Evolutionary conservation across 2,888 invertebrate genomes (phyloP).

Genomic region (Polyommatus iphigenia): DNA sequence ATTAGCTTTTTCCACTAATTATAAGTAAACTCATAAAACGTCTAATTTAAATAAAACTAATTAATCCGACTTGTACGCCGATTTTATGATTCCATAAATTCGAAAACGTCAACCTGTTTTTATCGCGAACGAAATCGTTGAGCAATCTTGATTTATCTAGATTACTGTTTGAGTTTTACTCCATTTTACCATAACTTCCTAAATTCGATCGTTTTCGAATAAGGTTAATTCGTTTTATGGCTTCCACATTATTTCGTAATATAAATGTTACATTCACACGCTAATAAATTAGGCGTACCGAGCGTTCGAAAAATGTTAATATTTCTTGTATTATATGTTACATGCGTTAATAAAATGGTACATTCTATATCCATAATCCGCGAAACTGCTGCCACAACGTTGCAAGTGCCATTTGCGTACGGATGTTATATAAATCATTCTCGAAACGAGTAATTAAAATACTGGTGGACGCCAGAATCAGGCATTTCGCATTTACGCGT

Average conservation of each 20-base stretch:
- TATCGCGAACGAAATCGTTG: neutral
- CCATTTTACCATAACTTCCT: slow-evolving; percentile 30
- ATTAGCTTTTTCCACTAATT: slow-evolving; percentile 20
- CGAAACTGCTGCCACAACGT: slow-evolving; percentile 50
- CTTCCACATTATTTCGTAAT: slow-evolving; percentile 30
- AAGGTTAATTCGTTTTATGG: slow-evolving; percentile 30
- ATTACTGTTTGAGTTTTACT: slow-evolving; percentile 19
- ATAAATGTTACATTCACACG: slow-evolving; percentile 33
- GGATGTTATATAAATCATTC: slow-evolving; percentile 73
- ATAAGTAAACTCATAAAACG: slow-evolving; percentile 16
- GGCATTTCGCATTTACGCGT: slow-evolving; percentile 66
- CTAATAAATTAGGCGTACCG: slow-evolving; percentile 25
- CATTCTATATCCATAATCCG: slow-evolving; percentile 36
- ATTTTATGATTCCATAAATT: slow-evolving; percentile 29
- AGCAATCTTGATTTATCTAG: neutral
- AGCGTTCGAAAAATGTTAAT: slow-evolving; percentile 35
- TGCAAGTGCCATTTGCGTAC: slow-evolving; percentile 56
- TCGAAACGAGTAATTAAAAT: slow-evolving; percentile 79
- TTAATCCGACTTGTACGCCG: slow-evolving; percentile 23
- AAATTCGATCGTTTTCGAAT: slow-evolving; percentile 31
- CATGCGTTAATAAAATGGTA: slow-evolving; percentile 2
- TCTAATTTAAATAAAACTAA: slow-evolving; percentile 26
- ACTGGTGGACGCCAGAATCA: slow-evolving; percentile 73
- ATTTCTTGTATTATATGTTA: slow-evolving; percentile 31
- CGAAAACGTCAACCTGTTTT: slow-evolving; percentile 9